Base-by-base conservation (phyloP, 2,888 invertebrate species). In the Octodonta nipae region DNA sequence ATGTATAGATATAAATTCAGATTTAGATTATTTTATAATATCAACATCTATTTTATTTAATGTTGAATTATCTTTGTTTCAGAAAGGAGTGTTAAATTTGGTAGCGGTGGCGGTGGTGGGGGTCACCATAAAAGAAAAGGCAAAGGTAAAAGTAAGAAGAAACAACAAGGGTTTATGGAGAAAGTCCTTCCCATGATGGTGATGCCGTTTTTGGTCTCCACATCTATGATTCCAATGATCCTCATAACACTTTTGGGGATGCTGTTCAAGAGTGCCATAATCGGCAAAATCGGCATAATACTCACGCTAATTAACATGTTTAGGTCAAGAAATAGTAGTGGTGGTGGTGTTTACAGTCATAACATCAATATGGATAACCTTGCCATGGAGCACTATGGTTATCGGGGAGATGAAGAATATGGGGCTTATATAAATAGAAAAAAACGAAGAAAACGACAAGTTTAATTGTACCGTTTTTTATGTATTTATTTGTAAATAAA, bases 211-310 rank as follows among this genome's bases (percentile, higher is more conserved):
- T 58, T 79, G 38, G 65, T 79, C 31, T 78, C 79, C 49, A 75
- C 78, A 0, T 65, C 74, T 1, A 68, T 80, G 43, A 67, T 78
- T n/a, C 80, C 80, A 0, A 66, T 79, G 52, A 65, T 75, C 54
- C 60, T 84, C 12, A 71, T 78, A 26, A 66, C 73, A 43, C 61
- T 84, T 7, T 82, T 83, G 55, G 65, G 80, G 47, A 71, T 79
- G 65, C 62, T 83, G 15, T 54, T 83, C 32, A 46, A 51, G 49
- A 77, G 80, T 2, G 63, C 79, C 14, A 60, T 83, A 46, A 69
- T 83, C 2, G 83, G 79, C 2, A 81, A 81, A 57, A 50, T 82
- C 36, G 82, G 81, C 1, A 61, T 82, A 6, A 63, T 73, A 8
- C 55, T 83, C 7, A 66, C 80, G 32, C 56, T 77, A 13, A 55